Conservation (phyloP, 2,888 invertebrate genomes). For the Polydrusus cervinus region DNA sequence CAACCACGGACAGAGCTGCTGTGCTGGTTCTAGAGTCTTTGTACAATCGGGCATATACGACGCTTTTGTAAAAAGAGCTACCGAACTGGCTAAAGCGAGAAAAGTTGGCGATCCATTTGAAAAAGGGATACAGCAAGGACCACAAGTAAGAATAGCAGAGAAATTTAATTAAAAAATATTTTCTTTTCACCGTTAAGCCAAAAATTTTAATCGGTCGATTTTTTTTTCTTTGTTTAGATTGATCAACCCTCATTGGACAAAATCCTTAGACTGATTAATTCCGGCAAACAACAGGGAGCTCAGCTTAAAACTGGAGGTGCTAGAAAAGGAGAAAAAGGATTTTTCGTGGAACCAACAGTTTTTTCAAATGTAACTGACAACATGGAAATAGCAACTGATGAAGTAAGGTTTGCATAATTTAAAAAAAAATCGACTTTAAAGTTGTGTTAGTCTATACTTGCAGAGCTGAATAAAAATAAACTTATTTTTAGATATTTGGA, state of each 20-base stretch:
- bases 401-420: conserved; percentile 73
- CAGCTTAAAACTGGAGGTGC: conserved; percentile 84
- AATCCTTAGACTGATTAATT: conserved; percentile 83
- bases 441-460: too few species aligned
- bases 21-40: conserved; percentile 91
- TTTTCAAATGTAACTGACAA: conserved; percentile 85
- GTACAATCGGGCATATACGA: conserved; percentile 92
- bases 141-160: too few species aligned
- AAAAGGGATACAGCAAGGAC: conserved; percentile 82
- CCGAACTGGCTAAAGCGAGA: conserved; percentile 79
- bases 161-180: too few species aligned
- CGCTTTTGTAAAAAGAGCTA: conserved; percentile 85
- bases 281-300: conserved; percentile 87
- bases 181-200: too few species aligned
- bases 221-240: conserved; percentile 74
- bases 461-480: too few species aligned
- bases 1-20: conserved; percentile 88
- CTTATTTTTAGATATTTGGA: conserved; percentile 85
- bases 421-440: too few species aligned
- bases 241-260: conserved; percentile 84
- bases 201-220: too few species aligned
- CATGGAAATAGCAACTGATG: conserved; percentile 85
- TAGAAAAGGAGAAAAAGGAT: conserved; percentile 80
- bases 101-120: conserved; percentile 89
- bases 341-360: conserved; percentile 85